These are phyloP conservation scores for Lamprologus speciosus DNA, from an alignment of 2,113 vertebrate genomes.

Conservation along the genomic window DNA sequence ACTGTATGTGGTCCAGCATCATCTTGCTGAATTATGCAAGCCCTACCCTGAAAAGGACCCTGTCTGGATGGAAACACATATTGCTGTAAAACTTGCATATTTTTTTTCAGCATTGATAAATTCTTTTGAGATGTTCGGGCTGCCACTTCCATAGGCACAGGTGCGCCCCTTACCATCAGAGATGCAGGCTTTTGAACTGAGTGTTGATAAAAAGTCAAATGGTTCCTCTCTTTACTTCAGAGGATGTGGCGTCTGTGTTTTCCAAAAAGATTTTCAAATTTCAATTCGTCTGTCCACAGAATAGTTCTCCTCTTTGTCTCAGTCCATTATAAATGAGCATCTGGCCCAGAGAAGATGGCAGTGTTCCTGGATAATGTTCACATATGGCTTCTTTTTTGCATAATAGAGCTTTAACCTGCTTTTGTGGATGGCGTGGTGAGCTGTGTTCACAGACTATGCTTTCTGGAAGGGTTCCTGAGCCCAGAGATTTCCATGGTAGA, in stretches of 20 bases:
- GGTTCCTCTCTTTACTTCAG: background rate
- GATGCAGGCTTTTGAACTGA: background rate
- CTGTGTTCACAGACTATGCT: background rate
- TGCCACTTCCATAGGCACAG: background rate
- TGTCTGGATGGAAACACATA: background rate
- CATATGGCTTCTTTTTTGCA: background rate
- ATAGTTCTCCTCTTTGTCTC: background rate
- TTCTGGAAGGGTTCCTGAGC: background rate
- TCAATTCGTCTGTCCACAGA: background rate
- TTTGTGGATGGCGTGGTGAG: background rate
- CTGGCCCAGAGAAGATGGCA: background rate
- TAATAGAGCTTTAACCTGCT: background rate
- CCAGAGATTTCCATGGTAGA: background rate
- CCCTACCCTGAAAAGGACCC: background rate
- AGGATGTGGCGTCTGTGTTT: background rate
- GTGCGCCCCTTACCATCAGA: background rate
- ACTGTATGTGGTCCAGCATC: background rate
- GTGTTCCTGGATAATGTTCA: background rate
- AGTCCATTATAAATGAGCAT: background rate
- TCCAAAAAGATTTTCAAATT: background rate
- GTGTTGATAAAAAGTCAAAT: background rate
- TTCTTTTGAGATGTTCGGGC: background rate
- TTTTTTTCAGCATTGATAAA: background rate
- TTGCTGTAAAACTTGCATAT: background rate
- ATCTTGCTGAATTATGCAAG: background rate